Evolutionary conservation across 2,113 vertebrate species (phyloP).

Genomic region (Kryptolebias marmoratus): DNA sequence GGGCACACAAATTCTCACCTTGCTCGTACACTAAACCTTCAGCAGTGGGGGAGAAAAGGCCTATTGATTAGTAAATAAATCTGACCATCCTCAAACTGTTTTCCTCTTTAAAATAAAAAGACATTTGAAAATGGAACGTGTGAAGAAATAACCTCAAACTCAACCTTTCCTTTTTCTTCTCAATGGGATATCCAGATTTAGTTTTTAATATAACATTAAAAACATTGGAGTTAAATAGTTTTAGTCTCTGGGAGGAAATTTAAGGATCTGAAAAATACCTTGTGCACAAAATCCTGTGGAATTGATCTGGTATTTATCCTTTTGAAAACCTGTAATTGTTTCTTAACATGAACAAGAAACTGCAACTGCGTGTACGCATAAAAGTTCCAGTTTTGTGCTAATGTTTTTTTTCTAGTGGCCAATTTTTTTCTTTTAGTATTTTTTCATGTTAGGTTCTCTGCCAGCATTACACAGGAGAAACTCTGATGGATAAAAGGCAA

Average conservation of each 20-base stretch:
- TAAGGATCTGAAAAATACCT: too few species aligned
- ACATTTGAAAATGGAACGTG: too few species aligned
- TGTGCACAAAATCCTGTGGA: too few species aligned
- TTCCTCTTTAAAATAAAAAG: neutral
- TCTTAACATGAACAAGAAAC: too few species aligned
- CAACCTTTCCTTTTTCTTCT: too few species aligned
- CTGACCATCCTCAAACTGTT: constrained; percentile 1
- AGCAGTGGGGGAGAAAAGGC: neutral
- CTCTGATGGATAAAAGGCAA: neutral
- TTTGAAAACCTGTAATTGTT: neutral
- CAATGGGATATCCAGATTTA: too few species aligned
- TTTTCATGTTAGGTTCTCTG: neutral
- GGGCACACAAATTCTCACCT: constrained; percentile 18
- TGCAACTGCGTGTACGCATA: too few species aligned
- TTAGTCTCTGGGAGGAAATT: too few species aligned
- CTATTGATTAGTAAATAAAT: neutral
- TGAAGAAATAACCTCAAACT: too few species aligned
- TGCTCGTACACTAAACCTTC: constrained; percentile 15
- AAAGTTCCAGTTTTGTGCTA: neutral
- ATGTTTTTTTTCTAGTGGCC: neutral
- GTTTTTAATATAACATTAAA: too few species aligned
- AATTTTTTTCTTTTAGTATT: constrained; percentile 1
- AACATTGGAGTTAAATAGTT: too few species aligned
- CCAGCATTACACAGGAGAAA: neutral
- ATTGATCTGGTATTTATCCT: too few species aligned